Evolutionary conservation across 2,797 vertebrate genomes (phyloP), one percentile per base, ranked within the genome.

Genomic region (Xerus rutilus): DNA sequence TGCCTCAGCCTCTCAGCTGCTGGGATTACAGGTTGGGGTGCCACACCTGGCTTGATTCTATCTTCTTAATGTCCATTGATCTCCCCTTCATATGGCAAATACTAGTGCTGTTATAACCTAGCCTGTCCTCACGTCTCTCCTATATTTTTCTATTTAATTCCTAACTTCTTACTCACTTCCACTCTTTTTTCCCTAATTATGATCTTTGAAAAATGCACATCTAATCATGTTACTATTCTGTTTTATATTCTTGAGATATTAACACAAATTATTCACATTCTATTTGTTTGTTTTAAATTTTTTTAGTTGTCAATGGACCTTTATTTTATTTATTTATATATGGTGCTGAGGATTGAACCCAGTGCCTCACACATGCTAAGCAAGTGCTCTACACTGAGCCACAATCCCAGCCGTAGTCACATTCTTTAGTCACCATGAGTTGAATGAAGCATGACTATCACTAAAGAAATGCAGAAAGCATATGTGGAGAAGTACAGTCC

Each of bases 401-500:
- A n/a, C n/a, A n/a, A n/a, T n/a, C n/a, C n/a, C n/a, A n/a, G n/a
- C n/a, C n/a, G n/a, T n/a, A n/a, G n/a, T n/a, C n/a, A n/a, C 28
- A 39, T 25, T 43, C 70, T 25, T 57, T 59, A 49, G 73, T 69
- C 32, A 17, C 3, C 47, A 86, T 0, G 9, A 81, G 7, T 28
- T 45, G 30, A 12, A 20, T 28, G 5, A 11, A 76, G 25, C 45
- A 14, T 59, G 43, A 74, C 17, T 35, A 30, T 52, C n/a, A 28
- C 14, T 79, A 32, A 1, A 30, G 13, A 67, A 69, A 52, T 45
- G 8, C 21, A 23, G 57, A 25, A 12, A 30, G 23, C 21, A 70
- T 54, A 23, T 0, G 11, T 8, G 20, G n/a, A 89, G 17, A 35
- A 11, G 17, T 8, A 32, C 0, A 45, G 28, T 2, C 5, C 2